Base-by-base conservation (phyloP, 2,888 invertebrate genomes). In the Sinotaia quadrata region DNA sequence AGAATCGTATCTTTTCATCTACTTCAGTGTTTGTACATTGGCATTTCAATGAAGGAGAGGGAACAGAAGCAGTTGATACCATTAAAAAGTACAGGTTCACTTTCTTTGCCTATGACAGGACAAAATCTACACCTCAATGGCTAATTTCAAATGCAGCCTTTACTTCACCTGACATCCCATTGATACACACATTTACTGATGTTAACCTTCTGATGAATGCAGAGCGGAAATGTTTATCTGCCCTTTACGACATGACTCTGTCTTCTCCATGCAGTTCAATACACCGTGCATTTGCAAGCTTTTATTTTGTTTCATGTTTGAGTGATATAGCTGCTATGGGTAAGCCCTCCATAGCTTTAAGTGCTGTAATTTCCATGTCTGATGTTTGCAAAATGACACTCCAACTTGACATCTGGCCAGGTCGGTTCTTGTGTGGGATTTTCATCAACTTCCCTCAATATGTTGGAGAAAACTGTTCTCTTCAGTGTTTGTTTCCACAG, bases 11-110 rank as follows among this genome's bases (percentile, higher is more conserved):
- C 7, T 59, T 52, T 4, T 44, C 67, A 3, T 31, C 51, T 15
- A 27, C 54, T 1, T 34, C 61, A 10, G 58, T 77, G 29, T 65
- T 73, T 21, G 68, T 58, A 3, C 65, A 61, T 41, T 76, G 77
- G 76, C 66, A 67, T 31, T 77, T 78, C 66, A 71, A 76, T 52
- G 75, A 78, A 54, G 76, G 76, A 18, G 70, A 73, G 34, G 75
- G 75, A 21, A 47, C 56, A 1, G 36, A 71, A 10, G 57, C 63
- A 4, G 33, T 52, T 2, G 76, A 76, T 61, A 31, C 29, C 2
- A 49, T 74, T 7, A 24, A 65, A 8, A 29, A 58, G 1, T 60
- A 68, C 21, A 44, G 63, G 24, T 68, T 78, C 24, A 59, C 68
- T 57, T 49, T 77, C 29, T 60, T 69, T 24, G 51, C 68, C 15